These are phyloP conservation scores for Petrolisthes cinctipes DNA, from an alignment of 2,888 invertebrate species.

Conservation along the genomic window DNA sequence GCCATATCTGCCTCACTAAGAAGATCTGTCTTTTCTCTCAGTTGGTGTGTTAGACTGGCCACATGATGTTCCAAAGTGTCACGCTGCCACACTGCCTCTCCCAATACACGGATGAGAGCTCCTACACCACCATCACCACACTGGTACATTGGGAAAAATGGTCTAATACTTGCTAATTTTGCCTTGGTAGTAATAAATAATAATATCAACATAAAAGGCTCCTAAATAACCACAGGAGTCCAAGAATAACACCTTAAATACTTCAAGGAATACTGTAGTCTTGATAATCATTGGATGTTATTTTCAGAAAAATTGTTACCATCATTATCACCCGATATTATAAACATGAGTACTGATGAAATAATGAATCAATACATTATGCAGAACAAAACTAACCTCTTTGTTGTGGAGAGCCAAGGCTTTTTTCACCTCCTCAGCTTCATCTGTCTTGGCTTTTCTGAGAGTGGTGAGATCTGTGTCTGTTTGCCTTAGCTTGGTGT, in stretches of 20 bases:
- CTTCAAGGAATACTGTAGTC: too few relatives aligned
- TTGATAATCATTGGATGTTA: too few relatives aligned
- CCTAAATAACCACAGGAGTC: too few relatives aligned
- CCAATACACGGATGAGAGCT: neutral
- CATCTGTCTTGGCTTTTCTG: conserved; percentile 13
- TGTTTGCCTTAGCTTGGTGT: conserved; percentile 16
- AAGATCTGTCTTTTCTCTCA: conserved; percentile 51
- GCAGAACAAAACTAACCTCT: conserved; percentile 21
- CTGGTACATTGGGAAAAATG: too few relatives aligned
- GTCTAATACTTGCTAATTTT: too few relatives aligned
- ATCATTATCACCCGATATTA: neutral
- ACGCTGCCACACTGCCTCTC: conserved; percentile 47
- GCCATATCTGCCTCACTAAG: conserved; percentile 40
- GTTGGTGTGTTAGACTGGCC: conserved; percentile 42
- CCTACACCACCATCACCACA: neutral
- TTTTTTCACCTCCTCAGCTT: conserved; percentile 41
- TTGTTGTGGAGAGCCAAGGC: conserved; percentile 9
- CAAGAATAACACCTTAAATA: too few relatives aligned
- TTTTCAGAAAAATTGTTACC: neutral
- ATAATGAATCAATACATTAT: conserved; percentile 1
- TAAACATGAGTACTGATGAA: neutral
- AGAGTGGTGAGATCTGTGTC: conserved; percentile 14
- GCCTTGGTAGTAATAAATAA: too few relatives aligned
- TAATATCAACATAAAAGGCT: too few relatives aligned
- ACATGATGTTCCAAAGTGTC: conserved; percentile 51